Evolutionary conservation across 2,888 invertebrate genomes (phyloP).

Genomic region (Cataglyphis cursor): DNA sequence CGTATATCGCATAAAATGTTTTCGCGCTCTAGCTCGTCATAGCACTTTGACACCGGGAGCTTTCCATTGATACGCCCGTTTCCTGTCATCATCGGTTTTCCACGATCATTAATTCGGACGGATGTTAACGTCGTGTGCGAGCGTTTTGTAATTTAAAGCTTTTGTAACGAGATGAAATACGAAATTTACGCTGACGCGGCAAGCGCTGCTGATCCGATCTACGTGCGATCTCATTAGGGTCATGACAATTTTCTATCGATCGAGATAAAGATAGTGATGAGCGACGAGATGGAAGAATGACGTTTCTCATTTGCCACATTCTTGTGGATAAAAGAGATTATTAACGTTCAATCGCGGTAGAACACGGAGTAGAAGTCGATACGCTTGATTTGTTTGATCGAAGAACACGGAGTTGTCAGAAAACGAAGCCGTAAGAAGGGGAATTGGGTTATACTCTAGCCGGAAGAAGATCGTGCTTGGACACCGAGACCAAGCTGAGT

Average conservation of each 20-base stretch:
- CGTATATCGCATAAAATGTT: slow-evolving; percentile 80
- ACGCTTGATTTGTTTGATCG: slow-evolving; percentile 27
- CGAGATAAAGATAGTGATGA: neutral
- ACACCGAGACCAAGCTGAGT: slow-evolving; percentile 59
- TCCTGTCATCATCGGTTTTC: slow-evolving; percentile 57
- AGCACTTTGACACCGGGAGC: slow-evolving; percentile 50
- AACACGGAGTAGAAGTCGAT: neutral
- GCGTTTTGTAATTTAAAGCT: slow-evolving; percentile 47
- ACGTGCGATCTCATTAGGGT: neutral
- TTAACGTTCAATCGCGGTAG: too few species aligned
- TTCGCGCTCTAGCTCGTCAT: slow-evolving; percentile 58
- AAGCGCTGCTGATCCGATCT: neutral
- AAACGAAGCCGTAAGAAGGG: slow-evolving; percentile 32
- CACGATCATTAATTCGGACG: slow-evolving; percentile 44
- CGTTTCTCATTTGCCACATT: neutral
- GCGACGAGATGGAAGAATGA: neutral
- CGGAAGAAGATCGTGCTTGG: slow-evolving; percentile 56
- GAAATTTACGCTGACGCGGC: slow-evolving; percentile 41
- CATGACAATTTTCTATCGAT: neutral
- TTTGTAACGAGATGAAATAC: slow-evolving; percentile 58
- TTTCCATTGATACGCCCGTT: slow-evolving; percentile 57
- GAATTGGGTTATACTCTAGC: slow-evolving; percentile 47
- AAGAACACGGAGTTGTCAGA: slow-evolving; percentile 13
- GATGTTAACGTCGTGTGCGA: slow-evolving; percentile 45
- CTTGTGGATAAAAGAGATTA: neutral